Evolutionary conservation across 2,888 invertebrate species (phyloP).

Genomic region (Nemurella pictetii): DNA sequence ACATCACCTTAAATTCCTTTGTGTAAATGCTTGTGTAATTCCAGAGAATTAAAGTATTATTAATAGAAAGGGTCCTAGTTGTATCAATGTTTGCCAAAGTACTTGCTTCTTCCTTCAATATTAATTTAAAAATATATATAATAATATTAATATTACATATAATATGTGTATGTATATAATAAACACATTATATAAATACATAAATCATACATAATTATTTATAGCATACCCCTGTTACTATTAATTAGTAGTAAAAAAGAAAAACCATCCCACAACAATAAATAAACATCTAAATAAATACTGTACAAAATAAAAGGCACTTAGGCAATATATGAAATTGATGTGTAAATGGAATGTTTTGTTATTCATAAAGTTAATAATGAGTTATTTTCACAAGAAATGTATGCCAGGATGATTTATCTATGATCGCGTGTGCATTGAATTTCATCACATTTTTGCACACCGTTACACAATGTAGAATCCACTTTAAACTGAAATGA

Average conservation of each 20-base stretch:
- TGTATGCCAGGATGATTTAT: not conserved
- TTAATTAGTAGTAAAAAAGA: not conserved
- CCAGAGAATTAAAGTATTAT: not conserved
- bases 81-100: not conserved
- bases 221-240: not conserved
- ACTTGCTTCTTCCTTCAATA: not conserved
- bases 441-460: too few species aligned
- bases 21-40: not conserved
- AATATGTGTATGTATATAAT: not conserved
- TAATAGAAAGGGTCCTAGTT: not conserved
- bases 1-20: too few species aligned
- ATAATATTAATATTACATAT: not conserved
- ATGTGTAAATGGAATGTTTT: not conserved
- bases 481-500: not conserved
- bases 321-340: not conserved
- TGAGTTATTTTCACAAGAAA: not conserved
- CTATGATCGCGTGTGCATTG: not conserved
- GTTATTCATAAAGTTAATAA: not conserved
- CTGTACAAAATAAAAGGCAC: slow-evolving; percentile 21
- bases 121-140: not conserved
- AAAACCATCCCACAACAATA: slow-evolving; percentile 18
- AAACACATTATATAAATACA: too few species aligned
- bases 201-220: too few species aligned
- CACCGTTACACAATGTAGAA: too few species aligned
- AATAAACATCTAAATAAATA: slow-evolving; percentile 30